Conservation (phyloP, 2,888 invertebrate species). For the Tuberolachnus salignus region DNA sequence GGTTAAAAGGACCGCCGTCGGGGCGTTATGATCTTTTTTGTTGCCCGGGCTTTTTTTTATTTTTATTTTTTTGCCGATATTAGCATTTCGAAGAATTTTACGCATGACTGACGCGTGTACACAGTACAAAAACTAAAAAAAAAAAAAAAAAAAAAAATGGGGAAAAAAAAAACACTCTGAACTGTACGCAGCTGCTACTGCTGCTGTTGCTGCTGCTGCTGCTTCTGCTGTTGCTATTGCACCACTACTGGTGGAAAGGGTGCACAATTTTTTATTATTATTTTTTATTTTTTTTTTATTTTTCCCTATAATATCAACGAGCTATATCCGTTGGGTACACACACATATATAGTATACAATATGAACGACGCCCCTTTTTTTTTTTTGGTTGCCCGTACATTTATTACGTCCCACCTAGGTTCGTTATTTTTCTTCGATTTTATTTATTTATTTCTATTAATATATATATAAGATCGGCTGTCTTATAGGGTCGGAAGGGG, state of each 20-base stretch:
- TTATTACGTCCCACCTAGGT: constrained; percentile 22
- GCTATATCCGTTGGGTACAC: constrained; percentile 21
- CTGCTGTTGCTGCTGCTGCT: constrained; percentile 30
- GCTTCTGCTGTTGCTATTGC: too few relatives aligned
- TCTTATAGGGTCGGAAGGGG: too few relatives aligned
- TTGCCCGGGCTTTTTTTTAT: constrained; percentile 5
- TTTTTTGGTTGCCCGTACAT: too few relatives aligned
- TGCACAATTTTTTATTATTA: constrained; percentile 32
- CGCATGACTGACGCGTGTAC: constrained; percentile 47
- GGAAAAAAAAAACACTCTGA: constrained; percentile 17
- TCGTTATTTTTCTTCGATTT: constrained; percentile 44
- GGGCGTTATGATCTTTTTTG: constrained; percentile 48
- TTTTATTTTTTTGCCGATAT: constrained; percentile 50
- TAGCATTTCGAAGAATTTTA: constrained; percentile 55
- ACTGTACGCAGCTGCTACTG: constrained; percentile 39
- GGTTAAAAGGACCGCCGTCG: constrained; percentile 42
- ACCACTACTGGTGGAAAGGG: constrained; percentile 38
- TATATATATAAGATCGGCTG: too few relatives aligned
- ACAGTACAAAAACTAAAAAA: constrained; percentile 9
- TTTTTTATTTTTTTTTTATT: background rate
- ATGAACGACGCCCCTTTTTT: constrained; percentile 52
- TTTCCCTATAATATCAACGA: constrained; percentile 11
- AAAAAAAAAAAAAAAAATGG: constrained; percentile 17
- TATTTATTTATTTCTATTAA: too few relatives aligned
- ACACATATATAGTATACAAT: background rate